These are phyloP conservation scores for Empidonax traillii DNA, from an alignment of 2,113 vertebrate genomes.

Conservation along the genomic window DNA sequence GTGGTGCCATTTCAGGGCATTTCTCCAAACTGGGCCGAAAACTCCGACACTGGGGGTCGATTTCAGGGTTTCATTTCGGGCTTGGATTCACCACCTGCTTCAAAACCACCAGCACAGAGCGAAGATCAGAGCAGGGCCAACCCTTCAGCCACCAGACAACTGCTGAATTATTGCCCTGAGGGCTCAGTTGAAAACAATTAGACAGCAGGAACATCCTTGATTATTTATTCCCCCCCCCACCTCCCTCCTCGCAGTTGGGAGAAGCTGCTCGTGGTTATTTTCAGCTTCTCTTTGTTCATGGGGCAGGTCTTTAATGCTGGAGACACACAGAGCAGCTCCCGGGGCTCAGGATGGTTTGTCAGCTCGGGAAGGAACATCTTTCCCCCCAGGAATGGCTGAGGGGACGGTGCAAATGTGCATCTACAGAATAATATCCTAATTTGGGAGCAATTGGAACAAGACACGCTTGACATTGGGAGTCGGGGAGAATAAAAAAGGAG, in stretches of 20 bases:
- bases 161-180: background rate
- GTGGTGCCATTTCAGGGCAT: background rate
- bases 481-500: background rate
- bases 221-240: background rate
- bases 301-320: background rate
- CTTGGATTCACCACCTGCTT: background rate
- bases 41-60: background rate
- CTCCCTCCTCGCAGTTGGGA: background rate
- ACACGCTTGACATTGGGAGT: background rate
- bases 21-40: background rate
- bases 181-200: background rate
- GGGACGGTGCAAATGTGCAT: background rate
- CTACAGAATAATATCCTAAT: background rate
- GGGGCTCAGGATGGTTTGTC: constrained; percentile 12
- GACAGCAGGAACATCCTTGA: background rate
- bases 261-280: constrained; percentile 7
- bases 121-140: background rate
- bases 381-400: background rate
- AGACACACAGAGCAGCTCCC: background rate
- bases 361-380: background rate
- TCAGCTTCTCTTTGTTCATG: background rate
- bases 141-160: background rate
- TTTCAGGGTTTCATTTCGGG: background rate
- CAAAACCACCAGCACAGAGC: background rate
- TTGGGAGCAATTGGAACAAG: constrained; percentile 48